Conservation (phyloP, 2,797 vertebrate genomes). For the Aldrovandia affinis region DNA sequence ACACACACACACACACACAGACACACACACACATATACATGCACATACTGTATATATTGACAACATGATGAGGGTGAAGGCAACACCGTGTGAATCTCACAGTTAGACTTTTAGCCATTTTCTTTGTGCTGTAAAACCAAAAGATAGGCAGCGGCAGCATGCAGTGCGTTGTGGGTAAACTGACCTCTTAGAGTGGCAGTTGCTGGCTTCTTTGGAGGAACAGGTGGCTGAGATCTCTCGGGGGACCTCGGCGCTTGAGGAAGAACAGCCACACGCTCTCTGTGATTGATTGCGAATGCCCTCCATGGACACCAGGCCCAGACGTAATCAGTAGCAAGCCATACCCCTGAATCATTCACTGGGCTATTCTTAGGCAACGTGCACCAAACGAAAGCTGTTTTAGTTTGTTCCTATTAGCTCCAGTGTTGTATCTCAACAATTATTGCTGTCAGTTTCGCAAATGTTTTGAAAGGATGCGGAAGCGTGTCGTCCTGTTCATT, state of each 20-base stretch:
- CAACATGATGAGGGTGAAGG: background rate
- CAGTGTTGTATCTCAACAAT: background rate
- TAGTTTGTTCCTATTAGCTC: background rate
- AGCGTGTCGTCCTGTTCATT: background rate
- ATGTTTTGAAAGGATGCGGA: background rate
- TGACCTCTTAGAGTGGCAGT: background rate
- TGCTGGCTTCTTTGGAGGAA: slow-evolving; percentile 1
- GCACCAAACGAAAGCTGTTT: background rate
- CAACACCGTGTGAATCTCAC: background rate
- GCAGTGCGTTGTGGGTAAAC: background rate
- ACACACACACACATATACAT: background rate
- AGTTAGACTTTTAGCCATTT: background rate
- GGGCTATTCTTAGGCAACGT: background rate
- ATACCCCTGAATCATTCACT: background rate
- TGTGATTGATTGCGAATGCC: slow-evolving; percentile 20
- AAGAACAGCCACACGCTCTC: background rate
- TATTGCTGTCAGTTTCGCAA: background rate
- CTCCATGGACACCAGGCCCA: background rate
- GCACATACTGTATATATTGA: too few species aligned
- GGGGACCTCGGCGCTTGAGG: background rate
- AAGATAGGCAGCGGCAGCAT: background rate
- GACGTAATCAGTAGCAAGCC: background rate
- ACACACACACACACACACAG: too few species aligned
- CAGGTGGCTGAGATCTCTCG: slow-evolving; percentile 17
- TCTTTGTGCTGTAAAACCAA: background rate